Evolutionary conservation across 37 sponge, comb jelly and placozoan species (phyloP), one percentile per base, ranked within the genome.

Genomic region (Eunapius fragilis): DNA sequence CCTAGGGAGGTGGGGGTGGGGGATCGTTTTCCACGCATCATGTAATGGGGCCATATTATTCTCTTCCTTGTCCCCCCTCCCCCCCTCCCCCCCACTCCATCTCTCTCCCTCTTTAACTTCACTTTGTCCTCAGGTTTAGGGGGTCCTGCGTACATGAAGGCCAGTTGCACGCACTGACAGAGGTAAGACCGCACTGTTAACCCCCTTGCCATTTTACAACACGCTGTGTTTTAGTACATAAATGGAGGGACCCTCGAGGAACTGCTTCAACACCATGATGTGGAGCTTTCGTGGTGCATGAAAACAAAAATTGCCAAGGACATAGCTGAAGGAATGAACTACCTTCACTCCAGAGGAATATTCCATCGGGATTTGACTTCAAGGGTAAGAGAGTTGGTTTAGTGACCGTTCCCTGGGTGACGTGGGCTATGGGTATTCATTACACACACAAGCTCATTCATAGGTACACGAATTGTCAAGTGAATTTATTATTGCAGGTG

Each of bases 91-190:
- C n/a, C n/a, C n/a, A n/a, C n/a, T n/a, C n/a, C n/a, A 78, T 48
- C 69, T 70, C 75, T 82, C 89, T 77, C 83, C 83, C 79, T 76
- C 78, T 75, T 78, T 82, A 76, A 75, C 77, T 82, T 83, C 76
- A 69, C 78, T 80, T 83, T 75, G 78, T 78, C 88, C 76, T 24
- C 89, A 96, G 96, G 80, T 93, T 90, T 81, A 90, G 81, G 72
- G 96, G 96, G 22, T 93, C 87, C 26, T 96, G 96, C 85, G 94
- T 96, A 10, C 94, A 93, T 47, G 93, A 96, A 45, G 96, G 96
- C 7, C 91, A 93, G 12, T 89, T 96, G 6, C 96, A 96, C 85
- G 94, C 96, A 36, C 88, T 96, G 26, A 91, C 94, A 32, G 96
- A 96, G 94, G 96, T 96, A 68, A 68, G 89, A 72, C 11, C 17